Conservation (phyloP, 2,888 invertebrate species). For the Hemicrepidius hirtus region DNA sequence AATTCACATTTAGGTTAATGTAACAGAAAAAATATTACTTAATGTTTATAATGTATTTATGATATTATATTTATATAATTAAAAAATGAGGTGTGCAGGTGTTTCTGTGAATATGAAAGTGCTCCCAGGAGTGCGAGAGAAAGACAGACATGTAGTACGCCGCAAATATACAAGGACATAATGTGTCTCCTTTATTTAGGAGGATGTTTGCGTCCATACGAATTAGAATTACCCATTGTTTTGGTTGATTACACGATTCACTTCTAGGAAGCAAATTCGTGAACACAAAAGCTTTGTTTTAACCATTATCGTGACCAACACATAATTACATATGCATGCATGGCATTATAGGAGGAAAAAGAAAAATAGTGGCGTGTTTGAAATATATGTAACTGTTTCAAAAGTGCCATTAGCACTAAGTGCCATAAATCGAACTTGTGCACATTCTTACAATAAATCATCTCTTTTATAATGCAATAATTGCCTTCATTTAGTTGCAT, state of each 20-base stretch:
- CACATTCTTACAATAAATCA: constrained; percentile 18
- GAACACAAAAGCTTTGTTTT: constrained; percentile 32
- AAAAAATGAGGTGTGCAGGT: constrained; percentile 22
- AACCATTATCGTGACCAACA: constrained; percentile 24
- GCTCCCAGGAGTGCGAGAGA: constrained; percentile 13
- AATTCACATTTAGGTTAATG: too few species aligned
- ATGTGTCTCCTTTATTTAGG: constrained; percentile 6
- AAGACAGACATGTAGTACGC: neutral
- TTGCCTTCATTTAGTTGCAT: constrained; percentile 19
- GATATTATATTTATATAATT: constrained; percentile 19
- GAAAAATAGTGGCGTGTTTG: constrained; percentile 25
- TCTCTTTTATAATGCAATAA: constrained; percentile 20
- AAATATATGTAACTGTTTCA: constrained; percentile 29
- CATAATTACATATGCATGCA: constrained; percentile 28
- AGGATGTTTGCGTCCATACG: constrained; percentile 11
- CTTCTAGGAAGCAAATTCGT: constrained; percentile 32
- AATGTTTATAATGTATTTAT: constrained; percentile 13
- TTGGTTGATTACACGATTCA: constrained; percentile 24
- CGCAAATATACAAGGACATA: constrained; percentile 15
- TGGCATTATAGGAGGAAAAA: constrained; percentile 24
- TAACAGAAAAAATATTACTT: neutral
- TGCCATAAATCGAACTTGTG: constrained; percentile 20
- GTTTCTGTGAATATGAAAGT: constrained; percentile 17
- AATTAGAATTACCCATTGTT: constrained; percentile 25
- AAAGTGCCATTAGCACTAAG: constrained; percentile 30